phyloP scores from a whole-genome alignment of 2,888 invertebrate species.

The Caradrina clavipalpis region DNA sequence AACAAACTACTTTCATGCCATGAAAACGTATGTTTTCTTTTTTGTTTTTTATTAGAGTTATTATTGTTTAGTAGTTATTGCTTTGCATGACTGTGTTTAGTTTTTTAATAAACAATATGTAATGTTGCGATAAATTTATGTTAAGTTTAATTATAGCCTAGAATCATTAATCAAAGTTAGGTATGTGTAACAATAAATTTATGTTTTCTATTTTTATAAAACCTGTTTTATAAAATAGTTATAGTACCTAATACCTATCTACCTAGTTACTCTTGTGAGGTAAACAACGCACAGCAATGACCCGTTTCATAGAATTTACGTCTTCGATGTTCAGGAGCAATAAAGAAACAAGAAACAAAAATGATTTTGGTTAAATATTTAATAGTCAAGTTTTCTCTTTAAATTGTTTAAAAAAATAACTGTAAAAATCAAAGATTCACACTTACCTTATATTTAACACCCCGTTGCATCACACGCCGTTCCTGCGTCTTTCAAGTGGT shows the following conservation, averaged over 20 bases:
- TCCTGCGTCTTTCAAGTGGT: constrained; percentile 22
- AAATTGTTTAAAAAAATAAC: too few species aligned
- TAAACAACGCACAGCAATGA: too few species aligned
- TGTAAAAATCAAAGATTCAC: neutral
- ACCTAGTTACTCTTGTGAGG: too few species aligned
- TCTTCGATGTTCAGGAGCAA: too few species aligned
- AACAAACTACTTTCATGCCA: neutral
- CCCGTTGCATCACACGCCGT: constrained; percentile 37
- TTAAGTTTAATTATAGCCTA: neutral
- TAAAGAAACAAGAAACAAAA: neutral
- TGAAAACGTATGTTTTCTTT: neutral
- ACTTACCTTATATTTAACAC: constrained; percentile 32
- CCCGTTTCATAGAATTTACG: too few species aligned
- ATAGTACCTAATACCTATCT: too few species aligned
- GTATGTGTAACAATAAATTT: neutral
- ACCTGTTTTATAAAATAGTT: too few species aligned
- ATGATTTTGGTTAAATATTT: neutral
- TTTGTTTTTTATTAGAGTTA: neutral
- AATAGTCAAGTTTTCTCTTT: neutral
- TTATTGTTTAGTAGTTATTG: neutral
- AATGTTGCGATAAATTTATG: neutral
- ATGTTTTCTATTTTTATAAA: neutral
- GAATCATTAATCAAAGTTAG: neutral
- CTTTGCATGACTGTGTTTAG: neutral
- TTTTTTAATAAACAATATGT: neutral